Base-by-base conservation (phyloP, 2,113 vertebrate genomes). In the Pelecanoides urinatrix region DNA sequence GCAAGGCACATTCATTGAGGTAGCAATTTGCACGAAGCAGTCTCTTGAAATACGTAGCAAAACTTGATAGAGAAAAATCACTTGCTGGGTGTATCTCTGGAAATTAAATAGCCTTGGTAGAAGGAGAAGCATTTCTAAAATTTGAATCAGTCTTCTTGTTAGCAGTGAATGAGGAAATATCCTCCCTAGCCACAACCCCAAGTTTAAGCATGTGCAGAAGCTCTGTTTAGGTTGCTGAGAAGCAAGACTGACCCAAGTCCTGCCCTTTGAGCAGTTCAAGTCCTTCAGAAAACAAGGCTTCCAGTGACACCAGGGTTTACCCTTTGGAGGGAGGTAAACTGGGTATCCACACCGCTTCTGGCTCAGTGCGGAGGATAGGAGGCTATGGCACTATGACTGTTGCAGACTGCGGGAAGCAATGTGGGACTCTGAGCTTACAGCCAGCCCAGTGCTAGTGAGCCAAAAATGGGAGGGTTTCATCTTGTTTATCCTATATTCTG, bases 311-410 rank as follows among this genome's bases (percentile, higher is more conserved):
- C n/a, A 59, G 50, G 29, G 7, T 29, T 75, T 63, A 23, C 17
- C 45, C 52, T 47, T 65, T 58, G 32, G 26, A 94, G 52, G 38
- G 13, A 67, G 49, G 34, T 53, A 72, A 59, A 6, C 20, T 56
- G 40, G 16, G 44, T 34, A 13, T 27, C 62, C 17, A 40, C 44
- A 56, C 14, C 61, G 7, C 36, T 67, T 42, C 38, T 53, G 66
- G 42, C n/a, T 90, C 0, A 0, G 2, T n/a, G 65, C 10, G 10
- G 61, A n/a, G 14, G 18, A 13, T 0, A 29, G 17, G 12, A 53
- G 55, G 14, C 44, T 21, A 6, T 18, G 52, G 66, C 47, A 67
- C 4, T 6, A 13, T 27, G 36, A n/a, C 16, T 67, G 30, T 17
- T 71, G 68, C 47, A 86, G 42, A 40, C 14, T 32, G 19, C 5